Percentiles rank a stretch among this genome's conserved stretches.
Evolutionary conservation across 2,113 vertebrate species (phyloP).

Genomic region (Albula goreensis): DNA sequence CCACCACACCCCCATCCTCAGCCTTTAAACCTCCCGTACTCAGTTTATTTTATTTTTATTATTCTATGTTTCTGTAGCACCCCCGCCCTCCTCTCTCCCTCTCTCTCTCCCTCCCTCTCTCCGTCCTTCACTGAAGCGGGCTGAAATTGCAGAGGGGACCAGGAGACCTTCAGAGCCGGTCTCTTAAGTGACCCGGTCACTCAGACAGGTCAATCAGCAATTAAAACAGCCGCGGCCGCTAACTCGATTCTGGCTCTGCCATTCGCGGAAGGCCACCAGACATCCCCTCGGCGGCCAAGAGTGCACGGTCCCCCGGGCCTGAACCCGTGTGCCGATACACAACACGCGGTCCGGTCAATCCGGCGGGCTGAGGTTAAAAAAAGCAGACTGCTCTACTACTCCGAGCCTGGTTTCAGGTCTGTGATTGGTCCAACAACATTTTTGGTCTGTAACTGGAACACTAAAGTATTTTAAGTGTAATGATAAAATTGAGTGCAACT

Average conservation of each 20-base stretch:
- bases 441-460: too few species aligned
- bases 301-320: slow-evolving; percentile 35
- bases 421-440: too few species aligned
- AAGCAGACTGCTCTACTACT: too few species aligned
- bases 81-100: not conserved
- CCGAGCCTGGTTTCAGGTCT: too few species aligned
- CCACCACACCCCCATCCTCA: slow-evolving; percentile 21
- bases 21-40: not conserved
- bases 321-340: not conserved
- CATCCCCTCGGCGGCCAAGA: slow-evolving; percentile 49
- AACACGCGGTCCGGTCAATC: slow-evolving; percentile 20
- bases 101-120: not conserved
- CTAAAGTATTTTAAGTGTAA: too few species aligned
- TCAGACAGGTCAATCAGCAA: slow-evolving; percentile 77
- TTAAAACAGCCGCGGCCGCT: slow-evolving; percentile 71
- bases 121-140: slow-evolving; percentile 27
- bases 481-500: too few species aligned
- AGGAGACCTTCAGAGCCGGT: slow-evolving; percentile 64
- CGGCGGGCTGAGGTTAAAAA: not conserved
- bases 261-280: slow-evolving; percentile 48
- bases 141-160: slow-evolving; percentile 69
- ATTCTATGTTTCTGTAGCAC: not conserved
- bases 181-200: slow-evolving; percentile 61
- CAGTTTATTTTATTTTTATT: not conserved
- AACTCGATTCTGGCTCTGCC: slow-evolving; percentile 67